Evolutionary conservation across 2,888 invertebrate species (phyloP), one percentile per base, ranked within the genome.

Genomic region (Carterocephalus palaemon): DNA sequence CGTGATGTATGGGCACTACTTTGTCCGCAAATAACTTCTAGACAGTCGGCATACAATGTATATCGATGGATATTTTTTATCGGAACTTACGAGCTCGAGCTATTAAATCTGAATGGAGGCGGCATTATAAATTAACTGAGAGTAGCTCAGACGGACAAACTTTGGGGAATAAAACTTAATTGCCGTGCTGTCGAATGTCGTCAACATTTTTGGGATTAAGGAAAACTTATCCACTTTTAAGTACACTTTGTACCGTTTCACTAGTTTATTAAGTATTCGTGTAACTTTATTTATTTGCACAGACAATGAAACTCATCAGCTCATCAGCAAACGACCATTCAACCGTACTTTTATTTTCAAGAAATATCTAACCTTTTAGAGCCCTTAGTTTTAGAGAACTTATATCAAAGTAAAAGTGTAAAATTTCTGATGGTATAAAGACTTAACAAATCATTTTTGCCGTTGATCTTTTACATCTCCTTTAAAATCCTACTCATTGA

Each of bases 141-240:
- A 13, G n/a, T n/a, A 24, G 16, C 20, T 13, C 32, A 32, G 23
- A 16, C 42, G 22, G 34, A 42, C 28, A 42, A 34, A 42, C 34
- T 28, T 34, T 34, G 34, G 22, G 16, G 34, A 34, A 42, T 42
- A 42, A 42, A 42, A 42, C 34, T 42, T 42, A 42, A 42, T 42
- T 41, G 32, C 40, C 40, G 40, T 33, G n/a, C 20, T 33, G 13
- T 34, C 26, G 33, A 34, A 42, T 33, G 28, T 22, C 40, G 10
- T 40, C 34, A 12, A 42, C 34, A 34, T 42, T 42, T 42, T 34
- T 34, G 34, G 20, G 26, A 42, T 42, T 28, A 34, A 33, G 28
- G 28, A 34, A 42, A 42, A 42, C 28, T 34, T 42, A 42, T 42
- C 34, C 26, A 26, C 33, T 33, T 26, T 33, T 13, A 16, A 17